phyloP scores from a whole-genome alignment of 2,797 vertebrate genomes.

The Lagorchestes hirsutus region DNA sequence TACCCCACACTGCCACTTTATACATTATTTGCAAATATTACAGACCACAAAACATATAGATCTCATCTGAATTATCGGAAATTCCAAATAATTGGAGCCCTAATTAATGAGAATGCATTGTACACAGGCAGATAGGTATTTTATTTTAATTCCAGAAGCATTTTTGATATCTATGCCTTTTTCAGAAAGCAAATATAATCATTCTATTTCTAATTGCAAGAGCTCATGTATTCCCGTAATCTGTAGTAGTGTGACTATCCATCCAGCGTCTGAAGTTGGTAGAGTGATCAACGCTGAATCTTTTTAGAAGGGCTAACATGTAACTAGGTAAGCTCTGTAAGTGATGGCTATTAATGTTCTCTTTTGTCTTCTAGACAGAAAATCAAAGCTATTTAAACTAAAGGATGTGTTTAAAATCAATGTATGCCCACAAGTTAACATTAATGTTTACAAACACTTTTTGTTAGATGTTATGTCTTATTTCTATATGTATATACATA shows the following conservation, averaged over 20 bases:
- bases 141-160: constrained; percentile 62
- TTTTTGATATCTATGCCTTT: constrained; percentile 32
- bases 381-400: constrained; percentile 87
- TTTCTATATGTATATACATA: constrained; percentile 45
- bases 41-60: constrained; percentile 22
- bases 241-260: constrained; percentile 3
- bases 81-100: constrained; percentile 56
- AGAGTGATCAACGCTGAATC: constrained; percentile 77
- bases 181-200: constrained; percentile 63
- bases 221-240: constrained; percentile 62
- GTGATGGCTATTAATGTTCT: constrained; percentile 82
- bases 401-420: constrained; percentile 85
- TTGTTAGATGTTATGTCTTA: constrained; percentile 69
- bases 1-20: not conserved
- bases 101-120: constrained; percentile 53
- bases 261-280: constrained; percentile 68
- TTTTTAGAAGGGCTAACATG: constrained; percentile 80
- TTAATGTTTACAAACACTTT: constrained; percentile 81
- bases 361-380: constrained; percentile 86
- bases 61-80: constrained; percentile 18
- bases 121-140: constrained; percentile 1
- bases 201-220: constrained; percentile 58
- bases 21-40: not conserved
- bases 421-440: constrained; percentile 83
- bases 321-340: constrained; percentile 83